These are phyloP conservation scores for Rhagoletis zephyria DNA, from an alignment of 1,140 invertebrate species.

Conservation along the genomic window DNA sequence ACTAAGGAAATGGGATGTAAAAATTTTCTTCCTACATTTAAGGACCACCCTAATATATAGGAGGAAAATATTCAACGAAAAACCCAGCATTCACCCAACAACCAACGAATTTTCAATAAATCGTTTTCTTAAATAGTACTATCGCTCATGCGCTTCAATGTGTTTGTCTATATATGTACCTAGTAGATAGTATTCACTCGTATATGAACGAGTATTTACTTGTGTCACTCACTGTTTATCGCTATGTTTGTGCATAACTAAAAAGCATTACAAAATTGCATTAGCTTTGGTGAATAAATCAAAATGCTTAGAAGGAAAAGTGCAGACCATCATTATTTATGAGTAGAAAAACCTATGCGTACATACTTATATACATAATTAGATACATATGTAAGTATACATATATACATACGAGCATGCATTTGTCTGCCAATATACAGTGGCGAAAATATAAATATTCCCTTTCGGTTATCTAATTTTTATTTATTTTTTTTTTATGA, in stretches of 20 bases:
- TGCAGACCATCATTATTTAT: slow-evolving; percentile 42
- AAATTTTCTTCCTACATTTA: too few relatives aligned
- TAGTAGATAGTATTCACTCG: too few relatives aligned
- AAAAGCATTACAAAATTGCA: slow-evolving; percentile 71
- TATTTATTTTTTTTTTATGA: too few relatives aligned
- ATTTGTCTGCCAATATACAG: not conserved
- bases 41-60: not conserved
- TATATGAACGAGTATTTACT: not conserved
- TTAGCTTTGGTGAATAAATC: slow-evolving; percentile 72
- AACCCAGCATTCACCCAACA: not conserved
- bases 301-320: slow-evolving; percentile 54
- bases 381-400: not conserved
- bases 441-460: too few relatives aligned
- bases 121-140: slow-evolving; percentile 16
- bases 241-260: slow-evolving; percentile 65
- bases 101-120: slow-evolving; percentile 46
- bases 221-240: slow-evolving; percentile 1
- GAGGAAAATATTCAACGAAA: not conserved
- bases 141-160: not conserved
- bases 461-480: too few relatives aligned
- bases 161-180: not conserved
- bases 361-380: not conserved
- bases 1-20: too few relatives aligned
- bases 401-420: not conserved
- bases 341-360: not conserved